phyloP scores from a whole-genome alignment of 2,797 vertebrate species.

The Macropus fuliginosus region DNA sequence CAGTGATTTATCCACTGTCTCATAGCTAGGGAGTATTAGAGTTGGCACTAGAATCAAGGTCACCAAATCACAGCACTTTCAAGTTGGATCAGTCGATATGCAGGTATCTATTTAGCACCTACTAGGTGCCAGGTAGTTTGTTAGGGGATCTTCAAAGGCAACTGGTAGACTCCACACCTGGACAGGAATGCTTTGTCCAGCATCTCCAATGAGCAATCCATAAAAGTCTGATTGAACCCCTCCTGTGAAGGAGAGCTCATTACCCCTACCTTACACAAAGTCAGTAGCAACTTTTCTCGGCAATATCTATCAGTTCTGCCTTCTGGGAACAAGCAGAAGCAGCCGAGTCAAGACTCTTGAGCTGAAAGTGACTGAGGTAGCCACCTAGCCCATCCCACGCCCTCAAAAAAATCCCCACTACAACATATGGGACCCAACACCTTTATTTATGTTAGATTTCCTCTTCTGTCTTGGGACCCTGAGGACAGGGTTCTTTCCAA shows the following conservation, averaged over 20 bases:
- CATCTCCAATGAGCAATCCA: neutral
- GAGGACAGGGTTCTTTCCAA: neutral
- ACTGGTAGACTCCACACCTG: neutral
- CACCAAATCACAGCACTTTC: neutral
- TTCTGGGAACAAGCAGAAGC: neutral
- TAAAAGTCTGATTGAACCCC: neutral
- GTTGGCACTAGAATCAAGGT: neutral
- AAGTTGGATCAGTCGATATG: neutral
- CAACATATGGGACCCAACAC: neutral
- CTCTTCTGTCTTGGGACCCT: neutral
- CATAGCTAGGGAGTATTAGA: neutral
- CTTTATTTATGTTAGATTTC: neutral
- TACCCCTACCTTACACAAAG: neutral
- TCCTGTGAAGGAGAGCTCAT: neutral
- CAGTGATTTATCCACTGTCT: neutral
- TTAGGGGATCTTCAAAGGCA: neutral
- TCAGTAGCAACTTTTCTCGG: neutral
- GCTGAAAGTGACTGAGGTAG: neutral
- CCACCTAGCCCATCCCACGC: too few relatives aligned
- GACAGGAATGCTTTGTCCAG: neutral
- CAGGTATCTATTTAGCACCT: fast-evolving
- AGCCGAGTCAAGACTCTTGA: neutral
- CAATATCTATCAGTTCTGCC: neutral
- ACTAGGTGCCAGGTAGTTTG: fast-evolving
- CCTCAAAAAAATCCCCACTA: neutral